phyloP scores from a whole-genome alignment of 2,797 vertebrate genomes.

The Trichosurus vulpecula region DNA sequence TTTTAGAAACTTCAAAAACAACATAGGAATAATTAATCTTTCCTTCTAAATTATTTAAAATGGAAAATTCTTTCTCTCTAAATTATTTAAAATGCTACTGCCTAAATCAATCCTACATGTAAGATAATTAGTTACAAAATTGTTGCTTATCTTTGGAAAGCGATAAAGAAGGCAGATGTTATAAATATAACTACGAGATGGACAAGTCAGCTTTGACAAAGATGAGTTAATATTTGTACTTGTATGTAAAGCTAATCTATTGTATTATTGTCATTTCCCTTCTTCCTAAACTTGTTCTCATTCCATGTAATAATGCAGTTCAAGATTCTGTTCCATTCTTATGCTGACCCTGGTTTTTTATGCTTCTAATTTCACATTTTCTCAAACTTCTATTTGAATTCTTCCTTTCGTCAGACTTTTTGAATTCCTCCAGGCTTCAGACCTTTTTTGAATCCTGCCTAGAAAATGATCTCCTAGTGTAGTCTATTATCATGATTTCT shows the following conservation, averaged over 20 bases:
- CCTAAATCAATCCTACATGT: constrained; percentile 10
- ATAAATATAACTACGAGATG: constrained; percentile 36
- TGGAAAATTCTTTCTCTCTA: constrained; percentile 27
- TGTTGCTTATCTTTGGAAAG: constrained; percentile 8
- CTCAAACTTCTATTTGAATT: constrained; percentile 35
- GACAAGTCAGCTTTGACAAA: constrained; percentile 24
- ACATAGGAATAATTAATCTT: constrained; percentile 43
- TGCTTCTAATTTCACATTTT: constrained; percentile 37
- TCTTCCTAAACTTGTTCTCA: constrained; percentile 40
- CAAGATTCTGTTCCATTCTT: constrained; percentile 19
- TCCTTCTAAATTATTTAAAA: constrained; percentile 32
- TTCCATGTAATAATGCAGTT: constrained; percentile 1
- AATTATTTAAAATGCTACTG: constrained; percentile 36
- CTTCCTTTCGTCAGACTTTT: not conserved
- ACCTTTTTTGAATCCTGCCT: constrained; percentile 25
- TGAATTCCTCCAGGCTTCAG: not conserved
- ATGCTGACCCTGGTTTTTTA: not conserved
- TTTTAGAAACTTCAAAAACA: constrained; percentile 60
- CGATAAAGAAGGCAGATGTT: constrained; percentile 34
- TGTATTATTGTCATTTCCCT: constrained; percentile 12
- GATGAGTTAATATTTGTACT: constrained; percentile 4
- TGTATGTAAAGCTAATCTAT: not conserved
- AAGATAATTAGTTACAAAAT: constrained; percentile 39
- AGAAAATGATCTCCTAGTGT: constrained; percentile 31
- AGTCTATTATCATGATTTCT: not conserved